phyloP scores from a whole-genome alignment of 2,888 invertebrate species.

The Chesias legatella region DNA sequence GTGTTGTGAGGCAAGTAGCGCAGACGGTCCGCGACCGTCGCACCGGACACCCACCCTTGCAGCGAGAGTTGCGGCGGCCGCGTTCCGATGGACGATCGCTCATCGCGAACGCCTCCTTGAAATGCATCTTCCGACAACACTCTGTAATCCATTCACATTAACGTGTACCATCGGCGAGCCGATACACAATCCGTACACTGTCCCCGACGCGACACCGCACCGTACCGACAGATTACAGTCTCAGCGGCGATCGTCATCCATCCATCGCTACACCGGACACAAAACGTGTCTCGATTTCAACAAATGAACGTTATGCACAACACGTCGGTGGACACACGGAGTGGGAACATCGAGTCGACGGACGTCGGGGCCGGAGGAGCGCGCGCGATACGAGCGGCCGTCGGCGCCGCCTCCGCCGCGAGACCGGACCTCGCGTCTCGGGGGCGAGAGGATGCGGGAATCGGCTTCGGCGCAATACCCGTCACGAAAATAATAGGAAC shows the following conservation, averaged over 20 bases:
- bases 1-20: conserved; percentile 30
- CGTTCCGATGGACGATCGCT: conserved; percentile 79
- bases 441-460: conserved; percentile 80
- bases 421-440: conserved; percentile 79
- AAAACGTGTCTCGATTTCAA: conserved; percentile 63
- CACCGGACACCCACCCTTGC: conserved; percentile 72
- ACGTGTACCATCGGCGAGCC: conserved; percentile 73
- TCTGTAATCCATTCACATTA: conserved; percentile 74
- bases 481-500: conserved; percentile 81
- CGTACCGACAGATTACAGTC: conserved; percentile 42
- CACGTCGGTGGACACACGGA: conserved; percentile 68
- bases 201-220: conserved; percentile 60
- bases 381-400: conserved; percentile 76
- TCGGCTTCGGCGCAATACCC: conserved; percentile 80
- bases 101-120: conserved; percentile 80
- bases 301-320: conserved; percentile 53
- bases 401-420: conserved; percentile 76
- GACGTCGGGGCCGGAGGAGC: conserved; percentile 75
- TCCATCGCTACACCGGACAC: conserved; percentile 52
- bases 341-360: conserved; percentile 75
- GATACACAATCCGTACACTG: conserved; percentile 69
- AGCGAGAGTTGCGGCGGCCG: conserved; percentile 77
- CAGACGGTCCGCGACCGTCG: conserved; percentile 51
- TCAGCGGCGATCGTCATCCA: conserved; percentile 47
- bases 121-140: conserved; percentile 77